A percentile compares a stretch with the other conserved stretches of the same genome.
Evolutionary conservation across 2,113 vertebrate species (phyloP).

Genomic region (Turdus rufiventris): DNA sequence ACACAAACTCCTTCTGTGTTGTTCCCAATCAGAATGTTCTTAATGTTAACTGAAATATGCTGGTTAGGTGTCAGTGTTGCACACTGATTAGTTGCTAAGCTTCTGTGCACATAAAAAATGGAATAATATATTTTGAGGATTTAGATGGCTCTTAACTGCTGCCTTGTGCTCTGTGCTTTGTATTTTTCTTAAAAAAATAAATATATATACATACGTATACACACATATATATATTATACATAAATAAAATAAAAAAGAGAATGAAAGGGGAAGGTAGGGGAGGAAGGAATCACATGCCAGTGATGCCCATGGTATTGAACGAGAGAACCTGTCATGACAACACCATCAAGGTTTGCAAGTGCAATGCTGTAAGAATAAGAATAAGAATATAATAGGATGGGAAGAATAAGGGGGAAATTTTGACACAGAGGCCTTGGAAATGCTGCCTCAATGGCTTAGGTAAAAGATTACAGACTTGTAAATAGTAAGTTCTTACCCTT

Average conservation of each 20-base stretch:
- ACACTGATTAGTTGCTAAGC: neutral
- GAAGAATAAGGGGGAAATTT: neutral
- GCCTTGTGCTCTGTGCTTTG: neutral
- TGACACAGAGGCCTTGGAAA: neutral
- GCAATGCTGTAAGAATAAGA: neutral
- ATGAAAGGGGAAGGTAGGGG: neutral
- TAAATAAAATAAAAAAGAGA: neutral
- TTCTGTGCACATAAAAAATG: neutral
- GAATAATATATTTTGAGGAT: neutral
- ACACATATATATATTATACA: no score
- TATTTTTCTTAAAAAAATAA: neutral
- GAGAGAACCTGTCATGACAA: neutral
- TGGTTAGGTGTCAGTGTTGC: neutral
- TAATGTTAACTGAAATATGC: neutral
- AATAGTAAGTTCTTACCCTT: neutral
- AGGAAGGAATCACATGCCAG: neutral
- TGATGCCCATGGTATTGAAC: neutral
- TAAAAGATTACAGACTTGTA: neutral
- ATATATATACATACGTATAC: no score
- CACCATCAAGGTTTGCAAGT: neutral
- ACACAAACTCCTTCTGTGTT: neutral
- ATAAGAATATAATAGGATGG: neutral
- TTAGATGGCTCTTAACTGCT: neutral
- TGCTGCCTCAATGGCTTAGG: neutral
- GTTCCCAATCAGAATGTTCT: neutral